Conservation (phyloP, 2,113 vertebrate species). For the Meriones unguiculatus region DNA sequence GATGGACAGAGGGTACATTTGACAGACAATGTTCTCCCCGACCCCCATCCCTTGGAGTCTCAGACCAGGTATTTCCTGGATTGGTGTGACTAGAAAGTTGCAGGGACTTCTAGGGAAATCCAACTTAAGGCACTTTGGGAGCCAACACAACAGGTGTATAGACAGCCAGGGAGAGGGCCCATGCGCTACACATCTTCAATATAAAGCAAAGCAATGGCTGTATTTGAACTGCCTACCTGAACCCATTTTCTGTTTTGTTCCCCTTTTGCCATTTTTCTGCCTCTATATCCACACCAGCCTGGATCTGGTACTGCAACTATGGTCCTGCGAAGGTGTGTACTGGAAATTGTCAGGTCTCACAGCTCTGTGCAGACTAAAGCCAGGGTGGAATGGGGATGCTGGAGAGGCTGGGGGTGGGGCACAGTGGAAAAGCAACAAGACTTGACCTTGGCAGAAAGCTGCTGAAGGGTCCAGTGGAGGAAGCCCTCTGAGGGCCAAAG, state of each 20-base stretch:
- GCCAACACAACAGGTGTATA: slow-evolving; percentile 30
- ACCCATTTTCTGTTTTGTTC: neutral
- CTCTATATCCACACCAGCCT: neutral
- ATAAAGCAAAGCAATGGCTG: neutral
- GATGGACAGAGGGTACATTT: slow-evolving; percentile 31
- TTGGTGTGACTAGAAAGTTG: slow-evolving; percentile 8
- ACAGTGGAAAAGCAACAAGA: neutral
- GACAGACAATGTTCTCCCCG: neutral
- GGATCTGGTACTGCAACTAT: neutral
- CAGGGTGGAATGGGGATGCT: neutral
- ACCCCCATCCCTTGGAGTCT: neutral
- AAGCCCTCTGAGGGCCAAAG: neutral
- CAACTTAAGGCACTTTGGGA: neutral
- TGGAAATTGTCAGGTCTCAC: slow-evolving; percentile 16
- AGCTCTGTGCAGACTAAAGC: neutral
- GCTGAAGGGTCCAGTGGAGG: neutral
- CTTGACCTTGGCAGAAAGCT: slow-evolving; percentile 45
- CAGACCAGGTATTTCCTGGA: neutral
- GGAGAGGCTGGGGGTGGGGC: neutral
- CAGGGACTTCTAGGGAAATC: neutral
- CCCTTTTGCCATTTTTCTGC: neutral
- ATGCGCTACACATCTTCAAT: neutral
- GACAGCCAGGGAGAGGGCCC: neutral
- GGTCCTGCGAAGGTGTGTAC: neutral
- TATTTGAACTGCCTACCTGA: neutral